These are phyloP conservation scores for Malurus melanocephalus DNA, from an alignment of 2,113 vertebrate genomes.

Conservation along the genomic window DNA sequence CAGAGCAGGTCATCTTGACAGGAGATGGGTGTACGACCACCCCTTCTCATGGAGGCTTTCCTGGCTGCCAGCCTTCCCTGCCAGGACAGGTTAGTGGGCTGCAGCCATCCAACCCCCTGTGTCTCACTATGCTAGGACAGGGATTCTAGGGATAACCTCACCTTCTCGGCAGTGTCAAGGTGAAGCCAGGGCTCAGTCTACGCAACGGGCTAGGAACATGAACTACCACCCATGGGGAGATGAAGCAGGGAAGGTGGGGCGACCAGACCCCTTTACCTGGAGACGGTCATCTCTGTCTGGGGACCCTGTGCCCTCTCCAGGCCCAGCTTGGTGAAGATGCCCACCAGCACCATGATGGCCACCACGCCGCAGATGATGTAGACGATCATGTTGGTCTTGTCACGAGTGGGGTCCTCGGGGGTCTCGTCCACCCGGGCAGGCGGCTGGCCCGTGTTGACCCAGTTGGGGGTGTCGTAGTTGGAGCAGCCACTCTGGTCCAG, in stretches of 20 bases:
- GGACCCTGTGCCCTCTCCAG: constrained; percentile 86
- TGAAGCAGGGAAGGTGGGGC: rapidly evolving
- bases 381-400: constrained; percentile 92
- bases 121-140: background rate
- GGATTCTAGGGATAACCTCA: background rate
- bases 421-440: constrained; percentile 77
- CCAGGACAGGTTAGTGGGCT: background rate
- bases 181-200: background rate
- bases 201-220: background rate
- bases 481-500: constrained; percentile 90
- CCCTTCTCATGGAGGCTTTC: background rate
- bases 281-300: constrained; percentile 86
- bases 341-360: constrained; percentile 90
- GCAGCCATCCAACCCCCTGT: background rate
- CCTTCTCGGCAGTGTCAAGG: background rate
- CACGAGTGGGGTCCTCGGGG: constrained; percentile 79
- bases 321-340: constrained; percentile 90
- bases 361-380: constrained; percentile 93
- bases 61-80: background rate
- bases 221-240: background rate
- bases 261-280: constrained; percentile 75
- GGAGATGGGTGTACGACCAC: background rate
- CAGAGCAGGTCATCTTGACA: background rate
- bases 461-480: constrained; percentile 90
- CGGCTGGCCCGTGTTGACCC: constrained; percentile 86